Percentiles rank a stretch among this genome's conserved stretches.
phyloP scores from a whole-genome alignment of 92 coral and sea anemone species.

The Umimayanthus kanabou region DNA sequence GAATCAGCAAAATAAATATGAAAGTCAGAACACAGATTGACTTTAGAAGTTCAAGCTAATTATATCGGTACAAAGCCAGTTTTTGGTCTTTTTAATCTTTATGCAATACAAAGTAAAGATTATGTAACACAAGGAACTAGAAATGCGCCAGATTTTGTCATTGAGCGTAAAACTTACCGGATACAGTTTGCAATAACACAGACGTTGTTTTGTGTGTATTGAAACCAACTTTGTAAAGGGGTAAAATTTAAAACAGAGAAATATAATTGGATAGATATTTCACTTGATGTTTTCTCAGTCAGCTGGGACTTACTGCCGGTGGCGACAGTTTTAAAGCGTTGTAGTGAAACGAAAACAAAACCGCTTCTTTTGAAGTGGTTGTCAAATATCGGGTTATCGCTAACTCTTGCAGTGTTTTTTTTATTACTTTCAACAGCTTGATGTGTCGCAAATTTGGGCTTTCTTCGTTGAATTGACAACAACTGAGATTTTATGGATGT shows the following conservation, averaged over 20 bases:
- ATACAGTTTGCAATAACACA: not conserved
- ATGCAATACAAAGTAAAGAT: not conserved
- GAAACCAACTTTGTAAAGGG: not conserved
- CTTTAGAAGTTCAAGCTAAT: not conserved
- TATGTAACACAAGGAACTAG: not conserved
- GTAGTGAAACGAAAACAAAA: not conserved
- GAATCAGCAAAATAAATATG: not conserved
- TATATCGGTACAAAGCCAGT: not conserved
- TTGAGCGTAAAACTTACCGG: not conserved
- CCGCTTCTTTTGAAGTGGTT: constrained; percentile 15
- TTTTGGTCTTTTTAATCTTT: no score
- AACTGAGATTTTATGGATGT: not conserved
- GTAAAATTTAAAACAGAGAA: not conserved
- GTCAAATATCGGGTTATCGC: not conserved
- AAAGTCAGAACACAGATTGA: not conserved
- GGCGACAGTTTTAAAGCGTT: constrained; percentile 2
- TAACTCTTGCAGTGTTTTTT: not conserved
- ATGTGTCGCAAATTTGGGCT: not conserved
- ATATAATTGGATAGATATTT: not conserved
- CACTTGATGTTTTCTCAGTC: not conserved
- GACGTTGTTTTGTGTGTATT: not conserved
- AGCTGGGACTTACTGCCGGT: not conserved
- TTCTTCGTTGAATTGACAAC: not conserved
- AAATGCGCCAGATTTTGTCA: not conserved
- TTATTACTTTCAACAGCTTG: not conserved